A percentile compares a stretch with the other conserved stretches of the same genome.
These are phyloP conservation scores for Argynnis bischoffii DNA, from an alignment of 2,888 invertebrate genomes.

Conservation along the genomic window DNA sequence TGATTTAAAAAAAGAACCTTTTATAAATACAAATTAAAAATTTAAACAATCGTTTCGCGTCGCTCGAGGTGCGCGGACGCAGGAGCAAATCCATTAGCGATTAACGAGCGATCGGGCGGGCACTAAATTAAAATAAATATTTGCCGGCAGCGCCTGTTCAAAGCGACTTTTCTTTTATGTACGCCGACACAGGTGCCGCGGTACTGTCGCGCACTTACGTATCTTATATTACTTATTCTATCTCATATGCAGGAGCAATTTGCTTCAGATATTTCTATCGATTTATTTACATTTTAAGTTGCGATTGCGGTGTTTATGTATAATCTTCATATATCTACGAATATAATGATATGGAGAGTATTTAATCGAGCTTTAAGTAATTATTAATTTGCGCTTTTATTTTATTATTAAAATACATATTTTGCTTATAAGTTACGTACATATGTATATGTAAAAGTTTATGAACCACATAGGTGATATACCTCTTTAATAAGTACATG, in stretches of 20 bases:
- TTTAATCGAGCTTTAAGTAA: conserved; percentile 2
- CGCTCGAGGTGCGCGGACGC: conserved; percentile 46
- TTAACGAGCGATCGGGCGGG: conserved; percentile 75
- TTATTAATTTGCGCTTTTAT: background rate
- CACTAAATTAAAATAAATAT: conserved; percentile 83
- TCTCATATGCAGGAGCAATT: conserved; percentile 23
- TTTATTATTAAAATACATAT: background rate
- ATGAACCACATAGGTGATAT: too few relatives aligned
- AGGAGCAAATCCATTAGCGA: conserved; percentile 77
- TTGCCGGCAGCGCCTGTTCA: conserved; percentile 72
- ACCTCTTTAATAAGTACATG: too few relatives aligned
- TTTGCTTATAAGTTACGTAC: background rate
- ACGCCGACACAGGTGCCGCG: conserved; percentile 78
- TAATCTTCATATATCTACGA: conserved; percentile 3
- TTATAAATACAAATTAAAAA: conserved; percentile 26
- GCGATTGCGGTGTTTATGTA: background rate
- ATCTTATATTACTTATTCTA: conserved; percentile 15
- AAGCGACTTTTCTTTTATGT: conserved; percentile 67
- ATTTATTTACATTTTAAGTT: conserved; percentile 29
- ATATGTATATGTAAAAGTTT: background rate
- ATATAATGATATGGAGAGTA: background rate
- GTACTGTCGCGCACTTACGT: conserved; percentile 45
- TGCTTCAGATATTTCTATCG: conserved; percentile 32
- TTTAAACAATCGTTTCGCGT: conserved; percentile 46
- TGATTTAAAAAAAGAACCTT: conserved; percentile 32